Evolutionary conservation across 2,888 invertebrate genomes (phyloP), one percentile per base, ranked within the genome.

Genomic region (Xestia ashworthii): DNA sequence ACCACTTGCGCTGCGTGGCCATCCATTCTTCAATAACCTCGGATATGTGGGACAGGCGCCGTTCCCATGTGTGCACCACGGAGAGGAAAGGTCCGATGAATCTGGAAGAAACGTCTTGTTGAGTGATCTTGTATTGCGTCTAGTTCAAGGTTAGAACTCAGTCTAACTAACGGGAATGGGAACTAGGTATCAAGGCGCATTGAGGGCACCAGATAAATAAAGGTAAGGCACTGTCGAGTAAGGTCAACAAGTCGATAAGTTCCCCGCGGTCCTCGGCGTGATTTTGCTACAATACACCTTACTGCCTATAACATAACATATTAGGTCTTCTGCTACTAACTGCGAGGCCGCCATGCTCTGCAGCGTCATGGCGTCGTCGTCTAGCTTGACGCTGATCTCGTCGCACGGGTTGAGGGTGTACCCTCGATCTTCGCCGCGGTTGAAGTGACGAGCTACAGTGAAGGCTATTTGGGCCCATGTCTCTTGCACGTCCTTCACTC

Each of bases 261-360:
- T 64, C 41, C 22, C 22, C 12, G 5, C 6, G 8, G 6, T 60
- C 60, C 16, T 16, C 8, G 25, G 3, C 25, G 16, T 1, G 22
- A 41, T 12, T 41, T 1, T 64, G 12, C 64, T n/a, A 41, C 22
- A 64, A 44, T 41, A 64, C 5, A 44, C 41, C 12, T 64, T 64
- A 65, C n/a, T n/a, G n/a, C 14, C 3, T 65, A n/a, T 8, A 44
- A 22, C 12, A 65, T 14, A 65, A 32, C 32, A 32, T 32, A 32
- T 32, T 32, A 44, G 41, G 41, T 44, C 12, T 60, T 8, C 32
- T 32, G 2, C n/a, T 65, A 65, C 83, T 95, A 84, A 98, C 97
- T 98, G 98, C 5, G 98, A 98, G 0, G 98, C 98, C 0, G 98
- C 98, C 98, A 99, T 99, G 87, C 98, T 98, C 95, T 99, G 99